A percentile compares a stretch with the other conserved stretches of the same genome.
Conservation (phyloP, 23 tunicate genomes). For the Phallusia fumigata region DNA sequence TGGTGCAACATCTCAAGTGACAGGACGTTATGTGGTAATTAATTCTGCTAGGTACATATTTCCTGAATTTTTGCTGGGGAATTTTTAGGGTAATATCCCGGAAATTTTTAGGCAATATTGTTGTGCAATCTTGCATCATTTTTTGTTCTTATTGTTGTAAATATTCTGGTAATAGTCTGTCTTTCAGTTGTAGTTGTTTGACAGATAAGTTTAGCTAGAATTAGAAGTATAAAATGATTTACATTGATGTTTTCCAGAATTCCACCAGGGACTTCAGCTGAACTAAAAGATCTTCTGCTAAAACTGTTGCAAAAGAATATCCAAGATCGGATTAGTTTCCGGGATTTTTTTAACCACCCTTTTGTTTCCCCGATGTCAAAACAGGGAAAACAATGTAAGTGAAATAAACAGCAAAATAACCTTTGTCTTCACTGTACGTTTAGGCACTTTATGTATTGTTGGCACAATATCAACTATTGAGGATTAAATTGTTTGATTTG, state of each 20-base stretch:
- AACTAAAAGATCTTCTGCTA: slow-evolving; percentile 58
- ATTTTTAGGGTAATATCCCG: background rate
- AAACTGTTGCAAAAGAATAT: slow-evolving; percentile 53
- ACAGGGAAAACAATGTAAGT: slow-evolving; percentile 21
- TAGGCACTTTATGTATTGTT: background rate
- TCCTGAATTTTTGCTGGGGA: too few species aligned
- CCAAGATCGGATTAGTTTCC: slow-evolving; percentile 55
- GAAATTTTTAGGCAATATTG: too few species aligned
- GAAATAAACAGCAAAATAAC: too few species aligned
- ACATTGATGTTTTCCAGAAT: slow-evolving; percentile 32
- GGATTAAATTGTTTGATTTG: background rate
- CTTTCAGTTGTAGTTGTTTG: too few species aligned
- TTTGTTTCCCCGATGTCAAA: slow-evolving; percentile 42
- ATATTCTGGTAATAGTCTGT: too few species aligned
- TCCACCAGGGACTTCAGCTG: slow-evolving; percentile 70
- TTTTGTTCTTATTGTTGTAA: too few species aligned
- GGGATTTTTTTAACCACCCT: slow-evolving; percentile 79
- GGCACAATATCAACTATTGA: too few species aligned
- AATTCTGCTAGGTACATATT: too few species aligned
- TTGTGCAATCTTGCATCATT: background rate
- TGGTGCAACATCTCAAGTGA: too few species aligned
- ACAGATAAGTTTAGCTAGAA: too few species aligned
- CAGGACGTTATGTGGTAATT: too few species aligned
- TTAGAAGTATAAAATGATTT: background rate
- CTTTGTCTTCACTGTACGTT: too few species aligned